A percentile compares a stretch with the other conserved stretches of the same genome.
Evolutionary conservation across 2,113 vertebrate species (phyloP).

Genomic region (Lipophrys pholis): DNA sequence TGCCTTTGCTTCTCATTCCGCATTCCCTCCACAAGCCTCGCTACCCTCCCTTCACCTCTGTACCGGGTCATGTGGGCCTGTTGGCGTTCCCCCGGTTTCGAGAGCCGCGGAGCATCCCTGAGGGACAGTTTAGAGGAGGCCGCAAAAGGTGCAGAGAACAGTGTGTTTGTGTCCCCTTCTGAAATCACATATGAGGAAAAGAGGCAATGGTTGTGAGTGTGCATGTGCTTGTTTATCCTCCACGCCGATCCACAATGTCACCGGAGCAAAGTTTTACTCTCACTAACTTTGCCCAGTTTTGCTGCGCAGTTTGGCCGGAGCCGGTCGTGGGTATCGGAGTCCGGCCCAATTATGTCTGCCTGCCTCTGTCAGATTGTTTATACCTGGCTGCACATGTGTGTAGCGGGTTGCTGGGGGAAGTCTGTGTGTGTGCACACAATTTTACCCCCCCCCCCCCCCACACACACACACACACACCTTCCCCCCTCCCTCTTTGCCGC

Average conservation of each 20-base stretch:
- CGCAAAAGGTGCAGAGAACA: slow-evolving; percentile 31
- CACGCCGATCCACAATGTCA: slow-evolving; percentile 52
- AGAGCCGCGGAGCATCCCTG: slow-evolving; percentile 38
- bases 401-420: slow-evolving; percentile 57
- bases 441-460: slow-evolving; percentile 3
- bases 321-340: slow-evolving; percentile 48
- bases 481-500: slow-evolving; percentile 25
- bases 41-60: too few relatives aligned
- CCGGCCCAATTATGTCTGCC: slow-evolving; percentile 78
- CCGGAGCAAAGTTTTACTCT: slow-evolving; percentile 62
- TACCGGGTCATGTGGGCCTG: slow-evolving; percentile 38
- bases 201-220: slow-evolving; percentile 1
- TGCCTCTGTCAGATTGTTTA: slow-evolving; percentile 78
- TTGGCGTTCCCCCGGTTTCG: slow-evolving; percentile 60
- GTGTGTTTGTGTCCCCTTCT: too few relatives aligned
- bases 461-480: background rate
- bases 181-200: background rate
- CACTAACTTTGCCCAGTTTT: slow-evolving; percentile 65
- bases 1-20: background rate
- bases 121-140: slow-evolving; percentile 46
- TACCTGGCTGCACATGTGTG: slow-evolving; percentile 75
- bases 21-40: background rate
- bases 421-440: slow-evolving; percentile 1
- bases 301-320: slow-evolving; percentile 49
- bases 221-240: slow-evolving; percentile 40